Percentiles rank a stretch among this genome's conserved stretches.
Conservation (phyloP, 2,888 invertebrate genomes). For the Cheilosia grossa region DNA sequence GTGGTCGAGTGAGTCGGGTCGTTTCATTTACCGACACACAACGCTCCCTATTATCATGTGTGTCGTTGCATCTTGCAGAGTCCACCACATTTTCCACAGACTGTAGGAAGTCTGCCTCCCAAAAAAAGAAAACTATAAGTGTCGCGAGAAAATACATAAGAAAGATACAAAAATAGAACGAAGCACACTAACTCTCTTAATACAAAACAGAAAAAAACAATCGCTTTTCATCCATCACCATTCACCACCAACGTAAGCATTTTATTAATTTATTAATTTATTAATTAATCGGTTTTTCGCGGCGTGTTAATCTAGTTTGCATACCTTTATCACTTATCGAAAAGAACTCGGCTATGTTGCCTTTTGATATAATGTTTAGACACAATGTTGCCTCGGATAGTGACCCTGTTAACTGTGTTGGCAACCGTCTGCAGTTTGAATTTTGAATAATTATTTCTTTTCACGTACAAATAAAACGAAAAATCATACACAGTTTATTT, state of each 20-base stretch:
- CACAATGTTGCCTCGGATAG: slow-evolving; percentile 59
- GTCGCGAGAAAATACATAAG: slow-evolving; percentile 22
- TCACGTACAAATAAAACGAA: neutral
- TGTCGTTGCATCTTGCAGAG: slow-evolving; percentile 12
- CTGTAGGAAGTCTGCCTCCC: slow-evolving; percentile 14
- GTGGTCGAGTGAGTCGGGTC: slow-evolving; percentile 43
- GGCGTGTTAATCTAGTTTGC: slow-evolving; percentile 11
- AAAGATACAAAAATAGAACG: slow-evolving; percentile 58
- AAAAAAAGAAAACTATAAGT: slow-evolving; percentile 23
- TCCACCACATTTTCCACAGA: slow-evolving; percentile 2
- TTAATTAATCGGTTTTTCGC: slow-evolving; percentile 12
- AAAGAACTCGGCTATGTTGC: slow-evolving; percentile 24
- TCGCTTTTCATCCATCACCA: slow-evolving; percentile 4
- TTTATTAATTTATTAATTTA: slow-evolving; percentile 29
- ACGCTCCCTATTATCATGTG: slow-evolving; percentile 29
- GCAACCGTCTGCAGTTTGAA: slow-evolving; percentile 18
- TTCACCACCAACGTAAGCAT: neutral
- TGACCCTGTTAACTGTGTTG: slow-evolving; percentile 18
- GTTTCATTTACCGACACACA: slow-evolving; percentile 19
- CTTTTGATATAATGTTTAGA: slow-evolving; percentile 47
- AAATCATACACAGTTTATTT: slow-evolving; percentile 4
- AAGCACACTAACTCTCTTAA: slow-evolving; percentile 31
- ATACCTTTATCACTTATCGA: slow-evolving; percentile 62
- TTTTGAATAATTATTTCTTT: slow-evolving; percentile 21
- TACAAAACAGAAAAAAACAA: slow-evolving; percentile 30